phyloP scores from a whole-genome alignment of 2,797 vertebrate genomes.

The Gila robusta region DNA sequence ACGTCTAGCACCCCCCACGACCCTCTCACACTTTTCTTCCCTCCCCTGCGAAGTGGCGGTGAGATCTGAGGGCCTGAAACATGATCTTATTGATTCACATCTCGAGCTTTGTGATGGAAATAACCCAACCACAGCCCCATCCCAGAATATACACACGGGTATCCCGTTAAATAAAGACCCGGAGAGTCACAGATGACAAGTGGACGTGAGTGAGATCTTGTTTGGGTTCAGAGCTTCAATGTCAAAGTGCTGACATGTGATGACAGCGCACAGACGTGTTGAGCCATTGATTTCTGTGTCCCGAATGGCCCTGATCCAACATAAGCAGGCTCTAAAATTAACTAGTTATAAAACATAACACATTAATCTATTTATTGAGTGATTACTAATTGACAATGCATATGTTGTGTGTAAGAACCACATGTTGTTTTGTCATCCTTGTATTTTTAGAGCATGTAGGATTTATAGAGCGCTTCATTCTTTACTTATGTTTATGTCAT shows the following conservation, averaged over 20 bases:
- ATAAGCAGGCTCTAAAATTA: constrained; percentile 36
- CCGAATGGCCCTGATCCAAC: constrained; percentile 8
- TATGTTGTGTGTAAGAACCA: neutral
- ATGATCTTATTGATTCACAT: constrained; percentile 70
- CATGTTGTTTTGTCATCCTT: constrained; percentile 6
- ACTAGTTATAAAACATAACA: constrained; percentile 36
- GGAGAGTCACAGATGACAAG: constrained; percentile 49
- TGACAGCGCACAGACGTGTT: constrained; percentile 32
- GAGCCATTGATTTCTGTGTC: constrained; percentile 39
- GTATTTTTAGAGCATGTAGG: neutral
- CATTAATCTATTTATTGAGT: constrained; percentile 38
- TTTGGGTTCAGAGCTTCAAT: constrained; percentile 53
- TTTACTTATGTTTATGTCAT: neutral
- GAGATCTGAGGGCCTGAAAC: constrained; percentile 67
- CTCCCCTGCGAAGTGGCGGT: constrained; percentile 55
- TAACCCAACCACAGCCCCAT: constrained; percentile 55
- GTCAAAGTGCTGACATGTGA: constrained; percentile 48
- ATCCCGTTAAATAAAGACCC: constrained; percentile 48
- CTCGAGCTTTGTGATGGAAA: constrained; percentile 65
- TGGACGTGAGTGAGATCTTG: constrained; percentile 36
- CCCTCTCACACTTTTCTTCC: neutral
- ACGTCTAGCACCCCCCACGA: constrained; percentile 1
- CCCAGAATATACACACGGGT: constrained; percentile 45
- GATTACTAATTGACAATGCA: constrained; percentile 27
- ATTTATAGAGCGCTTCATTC: neutral